Conservation (phyloP, 1,140 invertebrate genomes). For the Drosophila mayri region DNA sequence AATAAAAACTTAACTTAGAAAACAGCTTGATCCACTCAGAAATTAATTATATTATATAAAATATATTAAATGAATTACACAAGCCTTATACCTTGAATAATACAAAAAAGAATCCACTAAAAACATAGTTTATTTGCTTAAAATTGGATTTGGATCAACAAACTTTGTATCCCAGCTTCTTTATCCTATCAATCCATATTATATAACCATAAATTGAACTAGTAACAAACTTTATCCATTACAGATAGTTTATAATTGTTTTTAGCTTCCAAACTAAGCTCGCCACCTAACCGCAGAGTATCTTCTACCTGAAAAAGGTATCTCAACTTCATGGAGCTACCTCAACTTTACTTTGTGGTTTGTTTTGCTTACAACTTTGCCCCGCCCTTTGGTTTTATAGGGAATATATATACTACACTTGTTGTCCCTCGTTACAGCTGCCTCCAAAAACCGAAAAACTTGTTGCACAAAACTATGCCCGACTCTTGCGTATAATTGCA, state of each 20-base stretch:
- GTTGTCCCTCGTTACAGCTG: slow-evolving; percentile 25
- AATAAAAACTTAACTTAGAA: neutral
- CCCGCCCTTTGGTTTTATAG: slow-evolving; percentile 25
- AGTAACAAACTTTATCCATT: slow-evolving; percentile 1
- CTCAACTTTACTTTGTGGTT: slow-evolving; percentile 14
- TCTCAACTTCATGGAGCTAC: slow-evolving; percentile 6
- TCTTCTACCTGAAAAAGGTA: slow-evolving; percentile 17
- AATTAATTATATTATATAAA: neutral
- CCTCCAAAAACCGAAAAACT: slow-evolving; percentile 13
- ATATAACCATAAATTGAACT: neutral
- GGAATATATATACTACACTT: slow-evolving; percentile 29
- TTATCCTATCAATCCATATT: too few species aligned
- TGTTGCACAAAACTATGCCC: slow-evolving; percentile 45
- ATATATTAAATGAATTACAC: neutral
- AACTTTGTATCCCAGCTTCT: neutral
- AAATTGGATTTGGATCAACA: too few species aligned
- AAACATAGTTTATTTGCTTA: neutral
- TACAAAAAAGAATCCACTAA: neutral
- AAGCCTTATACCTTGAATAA: neutral
- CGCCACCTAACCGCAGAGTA: slow-evolving; percentile 10
- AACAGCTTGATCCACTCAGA: neutral
- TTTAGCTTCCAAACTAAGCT: neutral
- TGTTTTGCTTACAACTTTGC: slow-evolving; percentile 25
- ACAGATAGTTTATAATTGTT: slow-evolving; percentile 4
- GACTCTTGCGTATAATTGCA: slow-evolving; percentile 42